Base-by-base conservation (phyloP, 1,140 invertebrate species). In the Drosophila auraria region DNA sequence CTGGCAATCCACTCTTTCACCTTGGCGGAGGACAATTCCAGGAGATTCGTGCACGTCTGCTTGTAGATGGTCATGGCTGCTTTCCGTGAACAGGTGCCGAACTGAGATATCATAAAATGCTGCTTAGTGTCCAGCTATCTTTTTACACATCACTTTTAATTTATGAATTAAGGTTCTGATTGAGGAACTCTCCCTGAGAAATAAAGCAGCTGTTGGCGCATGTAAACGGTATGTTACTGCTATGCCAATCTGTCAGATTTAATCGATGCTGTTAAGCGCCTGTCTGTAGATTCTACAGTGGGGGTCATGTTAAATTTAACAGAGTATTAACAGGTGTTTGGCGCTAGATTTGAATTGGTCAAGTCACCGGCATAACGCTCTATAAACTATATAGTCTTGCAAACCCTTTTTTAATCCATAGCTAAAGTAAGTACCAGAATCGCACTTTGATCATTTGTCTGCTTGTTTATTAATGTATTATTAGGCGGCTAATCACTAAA, bases 1-100 rank as follows among this genome's bases (percentile, higher is more conserved):
- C 95, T 95, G 82, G 95, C 93, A 2, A 97, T 82, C 93, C 97
- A 97, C 47, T 94, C 92, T 47, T 93, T 93, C 25, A 96, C 86
- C 80, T 96, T 94, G 25, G 94, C 93, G 63, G 93, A 80, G 11
- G 93, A 80, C 45, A 93, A 70, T 51, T 91, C 91, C 23, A 90
- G 45, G 44, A 93, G 77, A 61, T 93, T 87, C 47, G 83, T 90
- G 38, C 83, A 86, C 27, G 77, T 84, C 73, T 93, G 91, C 70
- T 86, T 92, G 62, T 87, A 92, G 80, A 89, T 91, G 33, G 20
- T 70, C 38, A 70, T 56, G 20, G 23, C 49, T 66, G 49, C 30
- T 23, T 71, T 44, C 23, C 40, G 68, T 51, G 64, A n/a, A 30
- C 42, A 47, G 30, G 42, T 66, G 23, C 20, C 23, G 8, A 47